Percentiles rank a stretch among this genome's conserved stretches.
These are phyloP conservation scores for Dryobotodes eremita DNA, from an alignment of 2,888 invertebrate genomes.

Conservation along the genomic window DNA sequence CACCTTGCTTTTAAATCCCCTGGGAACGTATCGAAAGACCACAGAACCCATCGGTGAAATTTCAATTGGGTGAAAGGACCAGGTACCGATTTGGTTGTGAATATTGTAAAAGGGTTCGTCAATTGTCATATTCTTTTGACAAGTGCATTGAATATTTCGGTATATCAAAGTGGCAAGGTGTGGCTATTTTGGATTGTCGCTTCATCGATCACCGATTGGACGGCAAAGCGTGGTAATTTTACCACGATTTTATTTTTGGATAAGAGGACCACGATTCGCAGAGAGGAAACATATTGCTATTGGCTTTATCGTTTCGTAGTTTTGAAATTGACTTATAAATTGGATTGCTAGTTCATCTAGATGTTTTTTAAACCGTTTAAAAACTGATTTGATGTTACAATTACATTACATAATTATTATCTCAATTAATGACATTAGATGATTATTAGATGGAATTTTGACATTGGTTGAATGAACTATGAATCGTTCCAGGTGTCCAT, in stretches of 20 bases:
- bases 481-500: neutral
- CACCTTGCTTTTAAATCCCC: conserved; percentile 73
- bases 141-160: conserved; percentile 47
- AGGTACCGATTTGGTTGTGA: conserved; percentile 65
- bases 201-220: conserved; percentile 28
- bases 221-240: neutral
- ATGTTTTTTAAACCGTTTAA: conserved; percentile 10
- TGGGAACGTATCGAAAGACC: conserved; percentile 60
- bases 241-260: neutral
- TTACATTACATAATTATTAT: neutral
- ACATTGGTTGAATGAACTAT: conserved; percentile 17
- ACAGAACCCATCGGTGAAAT: conserved; percentile 55
- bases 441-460: conserved; percentile 45
- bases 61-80: conserved; percentile 64
- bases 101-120: conserved; percentile 59
- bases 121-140: conserved; percentile 60
- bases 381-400: conserved; percentile 13
- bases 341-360: conserved; percentile 5
- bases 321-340: neutral
- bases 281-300: neutral
- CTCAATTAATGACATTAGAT: neutral
- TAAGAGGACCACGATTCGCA: neutral
- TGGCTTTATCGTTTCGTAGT: neutral
- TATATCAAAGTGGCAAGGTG: conserved; percentile 51
- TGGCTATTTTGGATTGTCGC: conserved; percentile 14